Percentiles rank a stretch among this genome's conserved stretches.
Conservation (phyloP, 2,888 invertebrate species). For the Pyrrhia umbra region DNA sequence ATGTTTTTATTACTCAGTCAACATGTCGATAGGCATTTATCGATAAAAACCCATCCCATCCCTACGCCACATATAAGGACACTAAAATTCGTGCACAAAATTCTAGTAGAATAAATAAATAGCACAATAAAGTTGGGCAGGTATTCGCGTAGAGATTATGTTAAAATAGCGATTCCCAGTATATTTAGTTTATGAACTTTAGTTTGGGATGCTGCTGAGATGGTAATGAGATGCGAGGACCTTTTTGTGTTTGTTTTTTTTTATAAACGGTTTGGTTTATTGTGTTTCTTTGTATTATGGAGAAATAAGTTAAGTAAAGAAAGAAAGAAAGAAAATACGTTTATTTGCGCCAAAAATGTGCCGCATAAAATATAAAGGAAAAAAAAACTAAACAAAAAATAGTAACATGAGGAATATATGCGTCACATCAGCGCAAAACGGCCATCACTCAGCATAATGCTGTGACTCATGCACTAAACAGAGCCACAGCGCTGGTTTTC, state of each 20-base stretch:
- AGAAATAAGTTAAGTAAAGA: too few species aligned
- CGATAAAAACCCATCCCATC: constrained; percentile 41
- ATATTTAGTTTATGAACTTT: constrained; percentile 62
- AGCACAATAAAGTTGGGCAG: constrained; percentile 64
- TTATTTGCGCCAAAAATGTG: too few species aligned
- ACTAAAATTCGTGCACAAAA: constrained; percentile 66
- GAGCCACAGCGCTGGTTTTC: too few species aligned
- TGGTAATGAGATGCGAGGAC: constrained; percentile 52
- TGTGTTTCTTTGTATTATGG: constrained; percentile 23
- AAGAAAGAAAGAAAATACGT: too few species aligned
- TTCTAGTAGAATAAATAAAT: constrained; percentile 67
- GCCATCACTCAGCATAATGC: too few species aligned
- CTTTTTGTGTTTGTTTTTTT: constrained; percentile 31
- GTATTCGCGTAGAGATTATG: constrained; percentile 64
- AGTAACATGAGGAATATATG: too few species aligned
- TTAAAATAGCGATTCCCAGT: constrained; percentile 59
- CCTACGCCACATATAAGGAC: constrained; percentile 61
- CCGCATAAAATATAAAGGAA: too few species aligned
- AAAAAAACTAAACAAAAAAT: too few species aligned
- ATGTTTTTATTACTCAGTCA: neutral
- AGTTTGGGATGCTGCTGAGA: constrained; percentile 49
- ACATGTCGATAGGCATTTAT: constrained; percentile 16
- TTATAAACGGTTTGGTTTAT: constrained; percentile 41
- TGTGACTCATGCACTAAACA: too few species aligned
- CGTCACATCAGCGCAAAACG: too few species aligned